These are phyloP conservation scores for Syncerus caffer DNA, from an alignment of 2,797 vertebrate genomes.

Conservation along the genomic window DNA sequence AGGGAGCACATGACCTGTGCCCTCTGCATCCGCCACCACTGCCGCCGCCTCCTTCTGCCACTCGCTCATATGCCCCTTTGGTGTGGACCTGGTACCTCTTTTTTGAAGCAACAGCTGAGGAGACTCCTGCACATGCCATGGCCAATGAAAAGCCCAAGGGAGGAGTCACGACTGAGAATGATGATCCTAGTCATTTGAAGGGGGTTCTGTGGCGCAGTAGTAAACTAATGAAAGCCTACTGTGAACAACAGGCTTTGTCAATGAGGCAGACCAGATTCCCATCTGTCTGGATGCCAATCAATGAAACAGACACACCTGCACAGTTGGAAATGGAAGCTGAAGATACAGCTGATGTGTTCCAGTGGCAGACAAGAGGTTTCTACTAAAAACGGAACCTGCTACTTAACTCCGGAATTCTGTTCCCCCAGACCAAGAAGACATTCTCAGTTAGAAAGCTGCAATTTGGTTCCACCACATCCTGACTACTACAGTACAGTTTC, in stretches of 20 bases:
- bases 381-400: background rate
- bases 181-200: background rate
- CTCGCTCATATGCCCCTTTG: background rate
- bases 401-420: background rate
- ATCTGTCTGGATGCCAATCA: conserved; percentile 98
- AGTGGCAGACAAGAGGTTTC: background rate
- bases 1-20: background rate
- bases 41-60: background rate
- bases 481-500: background rate
- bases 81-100: background rate
- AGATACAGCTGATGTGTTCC: background rate
- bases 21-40: background rate
- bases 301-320: conserved; percentile 94
- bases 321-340: background rate
- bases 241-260: conserved; percentile 89
- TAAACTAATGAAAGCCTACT: background rate
- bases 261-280: conserved; percentile 99
- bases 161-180: background rate
- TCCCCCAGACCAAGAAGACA: background rate
- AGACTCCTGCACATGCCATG: background rate
- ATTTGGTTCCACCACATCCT: background rate
- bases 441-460: background rate
- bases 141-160: background rate
- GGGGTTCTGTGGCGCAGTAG: background rate
- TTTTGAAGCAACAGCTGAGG: background rate